Evolutionary conservation across 2,888 invertebrate genomes (phyloP), one percentile per base, ranked within the genome.

Genomic region (Tetragonula carbonaria): DNA sequence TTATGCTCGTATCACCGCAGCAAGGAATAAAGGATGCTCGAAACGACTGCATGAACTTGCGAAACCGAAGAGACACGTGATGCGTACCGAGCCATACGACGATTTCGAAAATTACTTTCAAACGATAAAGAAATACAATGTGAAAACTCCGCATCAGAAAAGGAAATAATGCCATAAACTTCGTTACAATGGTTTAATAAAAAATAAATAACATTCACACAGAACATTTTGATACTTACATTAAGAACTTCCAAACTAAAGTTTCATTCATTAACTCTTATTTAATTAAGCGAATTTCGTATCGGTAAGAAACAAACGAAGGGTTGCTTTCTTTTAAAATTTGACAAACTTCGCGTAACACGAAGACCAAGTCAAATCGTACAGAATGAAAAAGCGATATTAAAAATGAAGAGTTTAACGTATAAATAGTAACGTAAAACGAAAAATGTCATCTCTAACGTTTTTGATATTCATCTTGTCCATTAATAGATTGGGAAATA

Each of bases 1-100:
- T 8, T 91, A 92, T 51, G 91, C 91, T 16, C 84, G 88, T 3
- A 90, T 92, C 53, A 84, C 83, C 13, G 87, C 88, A 3, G 84
- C 83, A 8, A 89, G 90, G 38, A 86, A 91, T 55, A 91, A 74
- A 67, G 86, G 88, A 55, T 90, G 86, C 11, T 83, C 92, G 6
- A 89, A 88, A 79, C 88, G 90, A 16, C 63, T 91, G 45, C 85
- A 80, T 16, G 88, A 89, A 45, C 83, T 91, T 2, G 85, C 88
- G 0, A 91, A 80, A 76, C 88, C 91, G 16, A 91, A 85, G 70
- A 76, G 53, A 55, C 75, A 33, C 38, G 71, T 45, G 1, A 33
- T n/a, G 2, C 67, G 23, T 2, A n/a, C 51, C 50, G 68, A 80
- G 0, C 4, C n/a, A 0, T 57, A 33, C 63, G 72, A 68, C 0